phyloP scores from a whole-genome alignment of 2,888 invertebrate species.

The Drosophila austrosaltans region DNA sequence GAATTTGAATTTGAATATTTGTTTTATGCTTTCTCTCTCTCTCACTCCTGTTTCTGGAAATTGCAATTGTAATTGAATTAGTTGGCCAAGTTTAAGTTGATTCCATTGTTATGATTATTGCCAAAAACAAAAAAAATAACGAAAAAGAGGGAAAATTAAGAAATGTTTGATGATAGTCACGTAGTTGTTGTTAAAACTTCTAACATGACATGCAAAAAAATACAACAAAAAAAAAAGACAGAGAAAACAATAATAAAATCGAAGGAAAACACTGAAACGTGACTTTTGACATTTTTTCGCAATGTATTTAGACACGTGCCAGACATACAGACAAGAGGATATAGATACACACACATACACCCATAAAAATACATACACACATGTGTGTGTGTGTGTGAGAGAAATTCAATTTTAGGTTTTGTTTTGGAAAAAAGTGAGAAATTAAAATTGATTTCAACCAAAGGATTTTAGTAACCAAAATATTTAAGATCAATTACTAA shows the following conservation, averaged over 20 bases:
- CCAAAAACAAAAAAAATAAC: not conserved
- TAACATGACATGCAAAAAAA: conserved; percentile 71
- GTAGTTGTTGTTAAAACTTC: conserved; percentile 70
- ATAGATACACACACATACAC: not conserved
- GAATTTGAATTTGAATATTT: conserved; percentile 30
- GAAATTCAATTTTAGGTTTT: not conserved
- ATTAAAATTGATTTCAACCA: conserved; percentile 2
- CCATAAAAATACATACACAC: not conserved
- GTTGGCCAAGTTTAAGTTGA: conserved; percentile 40
- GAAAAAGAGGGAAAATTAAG: conserved; percentile 24
- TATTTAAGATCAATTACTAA: not conserved
- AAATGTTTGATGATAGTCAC: conserved; percentile 73
- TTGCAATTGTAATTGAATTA: conserved; percentile 46
- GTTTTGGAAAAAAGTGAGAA: not conserved
- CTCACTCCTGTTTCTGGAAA: not conserved
- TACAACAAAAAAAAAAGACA: not conserved
- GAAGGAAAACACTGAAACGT: conserved; percentile 74
- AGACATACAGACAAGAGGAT: conserved; percentile 16
- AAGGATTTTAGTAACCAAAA: conserved; percentile 2
- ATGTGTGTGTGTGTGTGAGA: not conserved
- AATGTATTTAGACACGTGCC: conserved; percentile 43
- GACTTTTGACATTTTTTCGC: conserved; percentile 69
- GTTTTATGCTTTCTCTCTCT: not conserved
- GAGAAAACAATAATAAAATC: conserved; percentile 54
- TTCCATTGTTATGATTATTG: conserved; percentile 58